Base-by-base conservation (phyloP, 53 echinoderm and acorn worm genomes). In the Antedon mediterranea region DNA sequence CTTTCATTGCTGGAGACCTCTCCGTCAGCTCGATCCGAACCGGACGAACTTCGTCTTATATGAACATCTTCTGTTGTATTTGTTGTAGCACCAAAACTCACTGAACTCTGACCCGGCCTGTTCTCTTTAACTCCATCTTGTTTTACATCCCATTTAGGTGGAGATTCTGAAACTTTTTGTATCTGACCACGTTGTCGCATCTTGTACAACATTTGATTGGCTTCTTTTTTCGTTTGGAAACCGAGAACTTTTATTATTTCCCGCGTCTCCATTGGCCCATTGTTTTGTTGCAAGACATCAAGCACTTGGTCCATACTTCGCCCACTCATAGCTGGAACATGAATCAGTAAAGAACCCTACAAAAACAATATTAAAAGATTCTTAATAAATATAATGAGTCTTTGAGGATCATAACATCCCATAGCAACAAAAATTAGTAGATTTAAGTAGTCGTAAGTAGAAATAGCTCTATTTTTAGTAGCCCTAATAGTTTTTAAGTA, bases 61-160 rank as follows among this genome's bases (percentile, higher is more conserved):
- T 57, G 57, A 13, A 29, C 43, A 37, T 78, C 43, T 27, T 34
- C 79, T 79, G 71, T 70, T 4, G 31, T 30, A 29, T 31, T 79
- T 71, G 79, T 71, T 32, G 28, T 79, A 71, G 32, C 71, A 71
- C 75, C 82, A 77, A 7, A 71, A 70, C 32, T 73, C 34, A 71
- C 43, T 43, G 80, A 74, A 79, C 73, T 75, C 31, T 15, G 82
- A 78, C 71, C 82, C 30, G 84, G 80, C 41, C 74, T 79, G 31
- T 85, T 88, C 76, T 85, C 88, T 31, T 88, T 74, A n/a, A 84
- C 86, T 79, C 88, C 88, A 79, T 88, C 88, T 30, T 88, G 88
- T 32, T 91, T 91, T 5, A 91, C 82, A 42, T 84, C 88, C 88
- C 88, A 88, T 71, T 88, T 88, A 26, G 88, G 88, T 23, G 88